Percentiles rank a stretch among this genome's conserved stretches.
Conservation (phyloP, 1,140 invertebrate species). For the Notospermus geniculatus region DNA sequence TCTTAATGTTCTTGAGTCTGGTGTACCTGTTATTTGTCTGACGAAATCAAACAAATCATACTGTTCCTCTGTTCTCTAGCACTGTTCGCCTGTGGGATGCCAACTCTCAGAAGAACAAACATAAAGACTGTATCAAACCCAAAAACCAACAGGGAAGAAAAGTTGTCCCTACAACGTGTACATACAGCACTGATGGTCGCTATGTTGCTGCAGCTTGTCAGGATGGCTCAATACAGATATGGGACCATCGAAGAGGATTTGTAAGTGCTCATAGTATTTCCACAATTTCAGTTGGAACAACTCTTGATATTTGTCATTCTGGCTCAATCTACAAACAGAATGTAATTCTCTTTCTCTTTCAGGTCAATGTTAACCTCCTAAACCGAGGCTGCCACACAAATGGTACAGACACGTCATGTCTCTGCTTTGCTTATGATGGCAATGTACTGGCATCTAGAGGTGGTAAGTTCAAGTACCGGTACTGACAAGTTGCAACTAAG, state of each 20-base stretch:
- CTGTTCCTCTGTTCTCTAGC: no score
- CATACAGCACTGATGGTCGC: constrained; percentile 71
- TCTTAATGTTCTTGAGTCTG: no score
- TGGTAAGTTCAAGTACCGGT: constrained; percentile 57
- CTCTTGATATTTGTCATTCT: no score
- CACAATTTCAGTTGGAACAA: not conserved
- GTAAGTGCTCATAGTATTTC: constrained; percentile 48
- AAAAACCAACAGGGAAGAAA: constrained; percentile 83
- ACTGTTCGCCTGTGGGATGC: constrained; percentile 90
- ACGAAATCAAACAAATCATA: no score
- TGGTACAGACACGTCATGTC: constrained; percentile 76
- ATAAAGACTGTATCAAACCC: constrained; percentile 86
- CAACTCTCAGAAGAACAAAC: constrained; percentile 66
- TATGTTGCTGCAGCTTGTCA: constrained; percentile 85
- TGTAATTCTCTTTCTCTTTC: constrained; percentile 17
- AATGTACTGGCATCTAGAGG: constrained; percentile 76
- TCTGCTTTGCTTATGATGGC: constrained; percentile 87
- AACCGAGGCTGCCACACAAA: constrained; percentile 79
- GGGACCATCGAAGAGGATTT: constrained; percentile 81
- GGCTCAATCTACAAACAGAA: no score
- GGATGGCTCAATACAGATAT: constrained; percentile 96
- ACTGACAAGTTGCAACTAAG: no score
- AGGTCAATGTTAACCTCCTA: constrained; percentile 73
- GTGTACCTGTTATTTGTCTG: no score
- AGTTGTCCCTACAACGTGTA: constrained; percentile 74